Conservation (phyloP, 92 coral and sea anemone species). For the Ricordea florida region DNA sequence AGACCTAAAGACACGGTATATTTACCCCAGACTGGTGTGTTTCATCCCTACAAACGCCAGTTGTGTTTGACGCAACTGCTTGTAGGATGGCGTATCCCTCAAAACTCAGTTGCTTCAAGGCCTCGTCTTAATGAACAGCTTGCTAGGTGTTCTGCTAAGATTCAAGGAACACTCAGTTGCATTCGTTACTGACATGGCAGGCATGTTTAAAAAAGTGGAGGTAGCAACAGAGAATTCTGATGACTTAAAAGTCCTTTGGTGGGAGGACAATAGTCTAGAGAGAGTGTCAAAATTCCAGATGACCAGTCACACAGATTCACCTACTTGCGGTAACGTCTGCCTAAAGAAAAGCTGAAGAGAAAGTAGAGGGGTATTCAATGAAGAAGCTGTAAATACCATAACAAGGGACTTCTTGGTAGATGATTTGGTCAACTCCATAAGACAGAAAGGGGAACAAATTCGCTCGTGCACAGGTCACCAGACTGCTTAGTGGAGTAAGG, state of each 20-base stretch:
- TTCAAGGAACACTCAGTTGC: conserved; percentile 60
- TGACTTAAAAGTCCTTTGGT: conserved; percentile 68
- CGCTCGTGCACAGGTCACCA: no score
- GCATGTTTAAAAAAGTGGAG: conserved; percentile 66
- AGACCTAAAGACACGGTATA: conserved; percentile 61
- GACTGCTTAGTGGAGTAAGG: no score
- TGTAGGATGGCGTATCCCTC: conserved; percentile 49
- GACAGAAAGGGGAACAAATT: conserved; percentile 18
- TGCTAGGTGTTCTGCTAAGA: conserved; percentile 62
- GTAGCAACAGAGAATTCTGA: conserved; percentile 68
- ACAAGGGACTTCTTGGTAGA: conserved; percentile 63
- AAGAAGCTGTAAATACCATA: conserved; percentile 52
- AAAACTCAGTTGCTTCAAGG: conserved; percentile 66
- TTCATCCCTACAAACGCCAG: conserved; percentile 50
- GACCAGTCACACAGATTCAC: conserved; percentile 63
- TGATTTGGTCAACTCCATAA: conserved; percentile 59
- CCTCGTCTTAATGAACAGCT: conserved; percentile 61
- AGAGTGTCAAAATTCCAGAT: conserved; percentile 54
- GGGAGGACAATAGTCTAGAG: conserved; percentile 44
- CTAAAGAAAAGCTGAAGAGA: conserved; percentile 57
- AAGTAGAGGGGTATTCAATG: conserved; percentile 41
- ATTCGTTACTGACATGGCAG: conserved; percentile 60
- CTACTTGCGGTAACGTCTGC: conserved; percentile 52
- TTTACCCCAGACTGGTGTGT: conserved; percentile 66
- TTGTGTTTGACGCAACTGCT: conserved; percentile 69